Evolutionary conservation across 2,113 vertebrate species (phyloP), one percentile per base, ranked within the genome.

Genomic region (Loxodonta africana): DNA sequence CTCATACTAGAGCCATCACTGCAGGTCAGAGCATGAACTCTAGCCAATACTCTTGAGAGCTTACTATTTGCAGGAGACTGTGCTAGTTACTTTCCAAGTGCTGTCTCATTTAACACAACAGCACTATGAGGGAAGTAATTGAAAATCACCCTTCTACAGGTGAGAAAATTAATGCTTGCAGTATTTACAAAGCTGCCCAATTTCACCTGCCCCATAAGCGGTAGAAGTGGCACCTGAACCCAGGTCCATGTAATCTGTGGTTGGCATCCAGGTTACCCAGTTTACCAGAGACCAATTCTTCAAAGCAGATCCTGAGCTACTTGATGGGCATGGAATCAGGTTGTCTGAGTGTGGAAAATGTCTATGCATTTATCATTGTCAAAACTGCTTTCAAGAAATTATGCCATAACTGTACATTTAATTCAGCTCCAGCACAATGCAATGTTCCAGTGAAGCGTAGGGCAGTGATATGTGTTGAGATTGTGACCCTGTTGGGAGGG

Each of bases 361-460:
- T 51, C 92, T 46, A 37, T 1, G 30, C 48, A 88, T 95, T 97
- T 94, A 88, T 97, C 96, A 97, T 25, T 92, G 95, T 95, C 95
- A 95, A 91, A 97, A 88, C 30, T 77, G n/a, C 37, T 84, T 96
- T 88, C 18, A 41, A 95, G 90, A 88, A 96, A 97, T 91, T 91
- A 83, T 85, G 83, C 82, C 62, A n/a, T 92, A 90, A 93, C 53
- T 88, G 73, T 76, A 93, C 62, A 80, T 88, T 95, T 95, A 88
- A 92, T 67, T 96, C 95, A 94, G 71, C 26, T 6, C 26, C 51
- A 53, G 41, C 57, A 76, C 30, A 88, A 71, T 33, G 60, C 65
- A 80, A 23, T 90, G 78, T 83, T 92, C 46, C 71, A 90, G 26
- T 0, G 6, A 94, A 69, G 69, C 1, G 0, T 53, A 53, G 2